Percentiles rank a stretch among this genome's conserved stretches.
phyloP scores from a whole-genome alignment of 2,113 vertebrate genomes.

The Lasiurus borealis region DNA sequence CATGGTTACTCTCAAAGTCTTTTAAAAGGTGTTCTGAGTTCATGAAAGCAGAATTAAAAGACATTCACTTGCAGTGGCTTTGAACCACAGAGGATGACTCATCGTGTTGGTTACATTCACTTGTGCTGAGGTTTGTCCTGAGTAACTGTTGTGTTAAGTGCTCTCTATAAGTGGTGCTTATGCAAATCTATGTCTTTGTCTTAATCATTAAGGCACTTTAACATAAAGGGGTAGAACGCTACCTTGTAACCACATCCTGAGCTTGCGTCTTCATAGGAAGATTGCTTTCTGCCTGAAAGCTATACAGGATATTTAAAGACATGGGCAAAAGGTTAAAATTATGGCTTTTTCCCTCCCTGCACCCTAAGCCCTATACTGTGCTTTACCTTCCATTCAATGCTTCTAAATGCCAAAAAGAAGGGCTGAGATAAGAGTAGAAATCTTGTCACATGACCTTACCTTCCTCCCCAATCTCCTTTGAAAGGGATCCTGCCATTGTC shows the following conservation, averaged over 20 bases:
- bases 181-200: conserved; percentile 63
- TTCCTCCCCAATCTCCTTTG: neutral
- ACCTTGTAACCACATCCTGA: conserved; percentile 68
- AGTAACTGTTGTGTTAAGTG: conserved; percentile 70
- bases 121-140: conserved; percentile 51
- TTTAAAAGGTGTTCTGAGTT: conserved; percentile 18
- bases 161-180: conserved; percentile 67
- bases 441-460: neutral
- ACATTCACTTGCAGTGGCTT: conserved; percentile 41
- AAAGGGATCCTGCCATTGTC: neutral
- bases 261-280: conserved; percentile 61
- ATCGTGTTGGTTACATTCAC: conserved; percentile 20
- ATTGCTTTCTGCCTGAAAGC: conserved; percentile 66
- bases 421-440: neutral
- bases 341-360: neutral
- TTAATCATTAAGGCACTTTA: conserved; percentile 75
- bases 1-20: conserved; percentile 23
- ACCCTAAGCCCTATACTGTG: neutral
- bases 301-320: conserved; percentile 68
- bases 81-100: conserved; percentile 64
- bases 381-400: conserved; percentile 58
- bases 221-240: conserved; percentile 48
- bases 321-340: conserved; percentile 61
- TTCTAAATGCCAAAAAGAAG: conserved; percentile 50
- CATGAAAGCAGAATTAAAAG: conserved; percentile 64